These are phyloP conservation scores for Spinus olivaceus DNA, from an alignment of 2,797 vertebrate species.

Conservation along the genomic window DNA sequence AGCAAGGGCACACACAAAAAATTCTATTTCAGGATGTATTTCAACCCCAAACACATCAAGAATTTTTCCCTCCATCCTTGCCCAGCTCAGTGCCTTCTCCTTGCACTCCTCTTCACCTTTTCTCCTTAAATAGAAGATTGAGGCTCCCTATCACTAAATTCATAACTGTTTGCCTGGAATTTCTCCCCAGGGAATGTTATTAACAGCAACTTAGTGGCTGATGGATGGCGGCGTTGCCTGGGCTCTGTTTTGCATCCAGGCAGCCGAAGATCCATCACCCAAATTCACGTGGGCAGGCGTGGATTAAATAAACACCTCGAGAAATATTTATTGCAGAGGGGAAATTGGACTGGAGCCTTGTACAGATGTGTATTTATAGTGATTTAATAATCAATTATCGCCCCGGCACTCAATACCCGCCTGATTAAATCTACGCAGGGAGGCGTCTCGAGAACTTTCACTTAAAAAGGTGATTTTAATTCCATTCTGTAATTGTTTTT, in stretches of 20 bases:
- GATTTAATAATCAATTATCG: slow-evolving; percentile 64
- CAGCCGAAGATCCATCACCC: slow-evolving; percentile 62
- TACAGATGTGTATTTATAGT: neutral
- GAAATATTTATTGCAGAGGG: slow-evolving; percentile 46
- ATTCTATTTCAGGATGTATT: neutral
- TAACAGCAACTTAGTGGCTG: slow-evolving; percentile 71
- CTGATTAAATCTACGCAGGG: slow-evolving; percentile 35
- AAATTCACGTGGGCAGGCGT: slow-evolving; percentile 64
- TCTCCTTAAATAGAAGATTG: slow-evolving; percentile 52
- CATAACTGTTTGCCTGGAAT: slow-evolving; percentile 68
- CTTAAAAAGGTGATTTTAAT: slow-evolving; percentile 37
- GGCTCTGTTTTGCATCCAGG: slow-evolving; percentile 66
- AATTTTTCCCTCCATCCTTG: neutral
- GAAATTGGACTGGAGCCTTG: slow-evolving; percentile 5
- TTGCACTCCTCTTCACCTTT: neutral
- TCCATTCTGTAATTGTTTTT: neutral
- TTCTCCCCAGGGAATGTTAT: slow-evolving; percentile 67
- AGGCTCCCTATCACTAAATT: slow-evolving; percentile 59
- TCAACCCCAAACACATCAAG: neutral
- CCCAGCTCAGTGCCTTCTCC: neutral
- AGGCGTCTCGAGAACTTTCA: neutral
- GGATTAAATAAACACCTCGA: slow-evolving; percentile 67
- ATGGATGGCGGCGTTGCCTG: slow-evolving; percentile 63
- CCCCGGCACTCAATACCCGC: slow-evolving; percentile 5
- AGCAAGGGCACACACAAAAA: neutral